Conservation (phyloP, 1,140 invertebrate species). For the Trachymyrmex septentrionalis region DNA sequence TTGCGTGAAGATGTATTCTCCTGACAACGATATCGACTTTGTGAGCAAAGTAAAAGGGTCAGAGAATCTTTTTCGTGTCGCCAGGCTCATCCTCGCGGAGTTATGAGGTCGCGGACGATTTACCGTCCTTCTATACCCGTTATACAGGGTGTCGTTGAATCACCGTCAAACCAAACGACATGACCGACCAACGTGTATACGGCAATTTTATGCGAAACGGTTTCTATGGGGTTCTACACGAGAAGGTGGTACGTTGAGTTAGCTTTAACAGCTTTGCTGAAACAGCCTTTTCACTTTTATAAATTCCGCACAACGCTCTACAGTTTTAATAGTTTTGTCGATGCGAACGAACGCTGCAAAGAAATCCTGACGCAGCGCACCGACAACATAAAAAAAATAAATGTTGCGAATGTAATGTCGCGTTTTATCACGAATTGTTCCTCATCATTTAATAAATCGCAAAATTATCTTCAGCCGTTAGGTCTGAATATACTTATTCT, state of each 20-base stretch:
- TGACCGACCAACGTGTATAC: constrained; percentile 34
- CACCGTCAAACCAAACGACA: constrained; percentile 15
- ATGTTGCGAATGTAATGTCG: background rate
- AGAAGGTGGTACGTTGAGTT: constrained; percentile 38
- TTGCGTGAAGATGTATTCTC: background rate
- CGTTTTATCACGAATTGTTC: constrained; percentile 25
- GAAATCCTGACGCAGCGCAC: constrained; percentile 23
- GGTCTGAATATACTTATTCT: background rate
- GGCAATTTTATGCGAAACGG: constrained; percentile 37
- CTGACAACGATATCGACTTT: constrained; percentile 49
- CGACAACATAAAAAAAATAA: constrained; percentile 23
- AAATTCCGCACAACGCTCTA: constrained; percentile 44
- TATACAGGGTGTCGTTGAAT: constrained; percentile 57
- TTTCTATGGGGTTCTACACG: background rate
- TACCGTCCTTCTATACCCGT: constrained; percentile 27
- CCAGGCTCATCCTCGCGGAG: constrained; percentile 25
- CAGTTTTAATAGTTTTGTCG: constrained; percentile 31
- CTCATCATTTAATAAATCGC: background rate
- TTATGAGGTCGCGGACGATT: constrained; percentile 53
- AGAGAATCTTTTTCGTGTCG: constrained; percentile 52
- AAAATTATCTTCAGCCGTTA: background rate
- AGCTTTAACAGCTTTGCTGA: constrained; percentile 57
- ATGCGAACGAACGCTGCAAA: constrained; percentile 6
- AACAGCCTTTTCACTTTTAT: constrained; percentile 55
- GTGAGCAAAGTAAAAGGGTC: background rate